Conservation (phyloP, 2,888 invertebrate species). For the Monochamus alternatus region DNA sequence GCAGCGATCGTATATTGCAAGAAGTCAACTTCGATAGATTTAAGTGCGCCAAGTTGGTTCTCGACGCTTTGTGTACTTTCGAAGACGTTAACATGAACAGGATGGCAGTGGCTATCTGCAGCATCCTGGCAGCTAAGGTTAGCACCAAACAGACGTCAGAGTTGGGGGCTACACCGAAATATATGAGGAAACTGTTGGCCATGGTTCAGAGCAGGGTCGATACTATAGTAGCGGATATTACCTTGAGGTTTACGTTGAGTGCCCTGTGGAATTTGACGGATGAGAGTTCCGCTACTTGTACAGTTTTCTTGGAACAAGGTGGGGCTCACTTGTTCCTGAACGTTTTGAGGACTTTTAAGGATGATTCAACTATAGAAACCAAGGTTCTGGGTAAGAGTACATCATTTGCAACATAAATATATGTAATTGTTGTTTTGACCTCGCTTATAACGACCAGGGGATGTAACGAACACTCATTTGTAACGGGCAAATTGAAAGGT, state of each 20-base stretch:
- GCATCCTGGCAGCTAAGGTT: slow-evolving; percentile 75
- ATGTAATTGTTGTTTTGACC: too few species aligned
- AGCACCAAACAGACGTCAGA: slow-evolving; percentile 80
- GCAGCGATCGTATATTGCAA: slow-evolving; percentile 84
- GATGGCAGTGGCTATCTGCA: slow-evolving; percentile 87
- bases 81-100: slow-evolving; percentile 81
- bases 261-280: slow-evolving; percentile 87
- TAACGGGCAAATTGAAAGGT: too few species aligned
- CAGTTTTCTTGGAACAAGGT: slow-evolving; percentile 78
- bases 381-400: slow-evolving; percentile 73
- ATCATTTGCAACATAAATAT: too few species aligned
- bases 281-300: slow-evolving; percentile 82
- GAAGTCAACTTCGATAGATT: slow-evolving; percentile 76
- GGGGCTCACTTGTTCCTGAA: slow-evolving; percentile 80
- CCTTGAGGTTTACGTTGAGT: slow-evolving; percentile 83
- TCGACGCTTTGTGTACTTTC: slow-evolving; percentile 81
- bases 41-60: slow-evolving; percentile 79
- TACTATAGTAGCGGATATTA: slow-evolving; percentile 74
- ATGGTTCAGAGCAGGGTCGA: slow-evolving; percentile 73
- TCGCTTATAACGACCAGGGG: too few species aligned
- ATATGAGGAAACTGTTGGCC: slow-evolving; percentile 79
- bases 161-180: slow-evolving; percentile 78
- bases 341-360: slow-evolving; percentile 77
- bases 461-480: too few species aligned
- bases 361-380: slow-evolving; percentile 81